These are phyloP conservation scores for Anas acuta DNA, from an alignment of 2,797 vertebrate species.

Conservation along the genomic window DNA sequence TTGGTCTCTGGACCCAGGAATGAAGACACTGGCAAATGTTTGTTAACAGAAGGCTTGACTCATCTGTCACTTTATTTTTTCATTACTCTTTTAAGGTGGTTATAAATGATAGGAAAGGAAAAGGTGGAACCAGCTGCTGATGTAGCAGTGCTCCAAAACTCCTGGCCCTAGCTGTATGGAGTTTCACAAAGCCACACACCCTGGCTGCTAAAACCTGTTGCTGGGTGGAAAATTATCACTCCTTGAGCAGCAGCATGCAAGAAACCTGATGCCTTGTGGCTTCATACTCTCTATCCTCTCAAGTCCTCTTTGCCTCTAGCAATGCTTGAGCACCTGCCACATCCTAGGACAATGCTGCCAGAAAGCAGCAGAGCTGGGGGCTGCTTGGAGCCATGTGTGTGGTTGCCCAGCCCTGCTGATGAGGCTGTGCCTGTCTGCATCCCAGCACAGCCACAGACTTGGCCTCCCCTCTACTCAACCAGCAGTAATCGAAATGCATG, in stretches of 20 bases:
- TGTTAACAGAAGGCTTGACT: background rate
- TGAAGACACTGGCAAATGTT: background rate
- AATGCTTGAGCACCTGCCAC: fast-evolving
- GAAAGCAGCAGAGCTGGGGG: background rate
- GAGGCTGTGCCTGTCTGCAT: background rate
- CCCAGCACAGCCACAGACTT: background rate
- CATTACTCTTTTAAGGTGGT: background rate
- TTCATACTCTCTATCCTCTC: background rate
- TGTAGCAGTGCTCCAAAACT: background rate
- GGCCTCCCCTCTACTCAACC: background rate
- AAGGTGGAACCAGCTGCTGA: background rate
- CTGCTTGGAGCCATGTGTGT: background rate
- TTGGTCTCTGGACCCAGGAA: background rate
- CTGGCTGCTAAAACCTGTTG: background rate
- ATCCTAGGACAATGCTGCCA: background rate
- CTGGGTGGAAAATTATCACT: background rate
- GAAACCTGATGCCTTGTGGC: background rate
- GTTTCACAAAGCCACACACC: background rate
- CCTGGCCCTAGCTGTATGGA: background rate
- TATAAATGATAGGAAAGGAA: background rate
- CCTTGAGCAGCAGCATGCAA: background rate
- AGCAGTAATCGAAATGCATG: fast-evolving
- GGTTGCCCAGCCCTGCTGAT: background rate
- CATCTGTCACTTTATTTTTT: background rate
- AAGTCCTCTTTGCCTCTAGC: background rate